These are phyloP conservation scores for Lycorma delicatula DNA, from an alignment of 1,140 invertebrate genomes.

Conservation along the genomic window DNA sequence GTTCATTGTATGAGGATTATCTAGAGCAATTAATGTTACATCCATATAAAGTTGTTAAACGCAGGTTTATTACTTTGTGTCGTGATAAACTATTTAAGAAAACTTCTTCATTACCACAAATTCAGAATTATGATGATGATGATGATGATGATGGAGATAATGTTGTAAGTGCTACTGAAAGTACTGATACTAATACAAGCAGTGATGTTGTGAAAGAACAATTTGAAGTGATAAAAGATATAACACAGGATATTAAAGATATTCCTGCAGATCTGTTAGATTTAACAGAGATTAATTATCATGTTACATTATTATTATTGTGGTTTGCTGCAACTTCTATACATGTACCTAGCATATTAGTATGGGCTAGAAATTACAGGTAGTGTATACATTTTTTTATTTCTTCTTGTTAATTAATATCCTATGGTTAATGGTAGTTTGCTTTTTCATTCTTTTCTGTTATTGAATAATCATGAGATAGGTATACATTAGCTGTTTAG, in stretches of 20 bases:
- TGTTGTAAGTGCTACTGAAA: no score
- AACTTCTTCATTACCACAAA: no score
- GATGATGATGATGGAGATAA: no score
- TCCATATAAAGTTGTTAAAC: conserved; percentile 22
- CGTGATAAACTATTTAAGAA: no score
- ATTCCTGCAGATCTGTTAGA: neutral
- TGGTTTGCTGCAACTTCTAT: conserved; percentile 36
- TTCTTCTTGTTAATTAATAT: no score
- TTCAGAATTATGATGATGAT: no score
- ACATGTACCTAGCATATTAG: conserved; percentile 38
- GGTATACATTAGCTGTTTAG: no score
- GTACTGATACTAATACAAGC: neutral
- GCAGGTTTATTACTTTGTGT: no score
- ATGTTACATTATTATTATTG: conserved; percentile 38
- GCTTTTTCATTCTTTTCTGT: no score
- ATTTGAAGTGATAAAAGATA: conserved; percentile 3
- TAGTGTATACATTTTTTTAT: no score
- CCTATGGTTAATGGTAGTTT: no score
- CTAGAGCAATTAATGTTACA: conserved; percentile 49
- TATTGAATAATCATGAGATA: no score
- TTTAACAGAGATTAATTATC: conserved; percentile 23
- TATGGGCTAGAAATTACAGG: conserved; percentile 43
- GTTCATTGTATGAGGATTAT: conserved; percentile 64
- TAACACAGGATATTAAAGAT: conserved; percentile 26
- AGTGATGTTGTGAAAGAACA: neutral